Conservation (phyloP, 2,113 vertebrate genomes). For the Corythoichthys intestinalis region DNA sequence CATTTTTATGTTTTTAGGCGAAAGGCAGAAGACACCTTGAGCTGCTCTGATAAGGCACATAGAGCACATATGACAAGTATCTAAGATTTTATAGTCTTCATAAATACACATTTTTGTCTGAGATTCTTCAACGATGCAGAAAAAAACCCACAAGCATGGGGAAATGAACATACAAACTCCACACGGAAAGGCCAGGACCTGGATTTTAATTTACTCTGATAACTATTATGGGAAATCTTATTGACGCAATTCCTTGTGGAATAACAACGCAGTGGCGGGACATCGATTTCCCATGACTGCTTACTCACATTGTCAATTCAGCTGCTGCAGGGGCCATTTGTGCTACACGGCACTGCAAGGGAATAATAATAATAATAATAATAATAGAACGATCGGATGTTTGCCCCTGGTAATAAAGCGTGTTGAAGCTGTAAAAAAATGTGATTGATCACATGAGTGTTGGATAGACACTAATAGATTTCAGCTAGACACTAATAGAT, state of each 20-base stretch:
- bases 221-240: neutral
- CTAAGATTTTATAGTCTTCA: no score
- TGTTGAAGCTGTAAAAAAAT: neutral
- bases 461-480: no score
- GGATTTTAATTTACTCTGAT: neutral
- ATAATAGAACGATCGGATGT: neutral
- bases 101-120: neutral
- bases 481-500: no score
- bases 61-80: no score
- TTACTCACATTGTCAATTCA: constrained; percentile 1
- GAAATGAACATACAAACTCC: neutral
- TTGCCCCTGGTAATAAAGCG: neutral
- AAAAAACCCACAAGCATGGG: neutral
- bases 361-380: neutral
- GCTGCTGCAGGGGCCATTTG: neutral
- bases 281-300: neutral
- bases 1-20: no score
- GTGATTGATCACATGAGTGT: no score
- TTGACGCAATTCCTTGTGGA: neutral
- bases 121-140: neutral
- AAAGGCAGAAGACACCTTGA: no score
- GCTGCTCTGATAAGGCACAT: no score
- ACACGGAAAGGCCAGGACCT: neutral
- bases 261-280: neutral
- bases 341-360: neutral